phyloP scores from a whole-genome alignment of 2,888 invertebrate genomes.

The Oligia strigilis region DNA sequence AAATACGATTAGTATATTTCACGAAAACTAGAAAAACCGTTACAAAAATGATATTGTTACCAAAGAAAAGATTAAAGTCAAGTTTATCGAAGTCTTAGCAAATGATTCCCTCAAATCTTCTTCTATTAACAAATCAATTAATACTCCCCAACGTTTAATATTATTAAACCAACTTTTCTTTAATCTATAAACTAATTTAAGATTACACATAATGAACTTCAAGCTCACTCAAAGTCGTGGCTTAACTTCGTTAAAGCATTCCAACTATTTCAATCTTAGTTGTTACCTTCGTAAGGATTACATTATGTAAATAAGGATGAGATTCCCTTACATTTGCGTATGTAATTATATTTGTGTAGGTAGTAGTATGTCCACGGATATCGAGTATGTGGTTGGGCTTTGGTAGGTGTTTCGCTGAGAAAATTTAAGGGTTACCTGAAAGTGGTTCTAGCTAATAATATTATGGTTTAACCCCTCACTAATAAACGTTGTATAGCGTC shows the following conservation, averaged over 20 bases:
- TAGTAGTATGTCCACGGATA: background rate
- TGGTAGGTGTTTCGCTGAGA: background rate
- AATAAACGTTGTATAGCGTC: too few relatives aligned
- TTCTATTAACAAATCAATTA: constrained; percentile 20
- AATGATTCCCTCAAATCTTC: background rate
- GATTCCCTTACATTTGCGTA: constrained; percentile 29
- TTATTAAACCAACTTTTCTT: constrained; percentile 11
- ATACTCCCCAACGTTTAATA: background rate
- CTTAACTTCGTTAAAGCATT: constrained; percentile 40
- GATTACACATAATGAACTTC: constrained; percentile 47
- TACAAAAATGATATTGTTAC: background rate
- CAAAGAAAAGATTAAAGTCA: background rate
- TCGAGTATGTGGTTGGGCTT: background rate
- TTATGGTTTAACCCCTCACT: too few relatives aligned
- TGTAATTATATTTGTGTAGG: constrained; percentile 36
- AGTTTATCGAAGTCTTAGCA: background rate
- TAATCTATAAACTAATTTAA: constrained; percentile 39
- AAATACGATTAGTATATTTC: too few relatives aligned
- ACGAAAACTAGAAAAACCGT: background rate
- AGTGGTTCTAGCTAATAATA: background rate
- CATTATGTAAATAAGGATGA: constrained; percentile 39
- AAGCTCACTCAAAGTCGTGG: constrained; percentile 17
- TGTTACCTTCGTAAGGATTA: constrained; percentile 43
- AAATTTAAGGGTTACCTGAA: background rate
- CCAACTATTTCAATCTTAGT: constrained; percentile 64